A percentile compares a stretch with the other conserved stretches of the same genome.
phyloP scores from a whole-genome alignment of 2,113 vertebrate genomes.

The Saguinus imperator region DNA sequence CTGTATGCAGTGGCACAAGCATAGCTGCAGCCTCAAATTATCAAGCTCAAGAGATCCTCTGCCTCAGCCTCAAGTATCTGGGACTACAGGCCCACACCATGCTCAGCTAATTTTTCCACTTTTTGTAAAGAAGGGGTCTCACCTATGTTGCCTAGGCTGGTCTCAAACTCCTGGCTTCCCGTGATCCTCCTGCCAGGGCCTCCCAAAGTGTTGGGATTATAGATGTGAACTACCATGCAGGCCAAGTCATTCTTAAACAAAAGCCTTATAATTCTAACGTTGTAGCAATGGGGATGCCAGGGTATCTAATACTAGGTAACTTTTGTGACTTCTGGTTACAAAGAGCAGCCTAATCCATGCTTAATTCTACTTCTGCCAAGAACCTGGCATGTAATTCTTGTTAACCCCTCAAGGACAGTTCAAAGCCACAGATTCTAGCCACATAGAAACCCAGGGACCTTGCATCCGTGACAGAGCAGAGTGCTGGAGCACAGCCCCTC shows the following conservation, averaged over 20 bases:
- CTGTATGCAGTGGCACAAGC: no score
- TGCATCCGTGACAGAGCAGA: accelerated
- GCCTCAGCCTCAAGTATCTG: no score
- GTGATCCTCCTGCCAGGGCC: neutral
- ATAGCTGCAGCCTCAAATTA: no score
- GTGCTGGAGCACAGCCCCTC: no score
- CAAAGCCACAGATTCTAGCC: neutral
- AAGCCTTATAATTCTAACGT: neutral
- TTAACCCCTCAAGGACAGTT: neutral
- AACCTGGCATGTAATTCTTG: neutral
- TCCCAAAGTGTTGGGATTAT: neutral
- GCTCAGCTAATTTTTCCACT: no score
- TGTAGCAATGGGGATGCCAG: neutral
- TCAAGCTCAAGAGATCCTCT: no score
- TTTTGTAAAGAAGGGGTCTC: neutral
- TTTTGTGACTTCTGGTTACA: neutral
- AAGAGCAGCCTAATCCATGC: neutral
- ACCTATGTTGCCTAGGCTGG: neutral
- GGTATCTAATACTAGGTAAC: neutral
- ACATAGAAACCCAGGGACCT: neutral
- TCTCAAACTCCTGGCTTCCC: neutral
- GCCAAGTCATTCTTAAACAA: neutral
- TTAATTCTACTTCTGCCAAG: neutral
- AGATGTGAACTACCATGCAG: neutral
- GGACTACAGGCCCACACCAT: no score